Percentiles rank a stretch among this genome's conserved stretches.
These are phyloP conservation scores for Pampusana beccarii DNA, from an alignment of 2,113 vertebrate species.

Conservation along the genomic window DNA sequence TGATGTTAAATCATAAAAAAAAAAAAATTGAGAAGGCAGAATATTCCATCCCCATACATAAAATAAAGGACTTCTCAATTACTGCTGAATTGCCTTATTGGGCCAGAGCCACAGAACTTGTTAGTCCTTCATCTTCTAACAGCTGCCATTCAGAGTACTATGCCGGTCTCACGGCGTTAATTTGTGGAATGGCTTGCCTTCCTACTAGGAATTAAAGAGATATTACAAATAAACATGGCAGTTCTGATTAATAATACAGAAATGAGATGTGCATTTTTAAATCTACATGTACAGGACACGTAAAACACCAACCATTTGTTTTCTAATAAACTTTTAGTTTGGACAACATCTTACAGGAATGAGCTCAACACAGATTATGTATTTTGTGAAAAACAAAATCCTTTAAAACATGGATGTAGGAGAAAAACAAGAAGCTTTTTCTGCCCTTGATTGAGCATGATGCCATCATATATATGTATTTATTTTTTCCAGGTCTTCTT, in stretches of 20 bases:
- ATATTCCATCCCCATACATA: neutral
- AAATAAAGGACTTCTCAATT: neutral
- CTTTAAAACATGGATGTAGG: neutral
- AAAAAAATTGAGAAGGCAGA: neutral
- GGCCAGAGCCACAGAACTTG: neutral
- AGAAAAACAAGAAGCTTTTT: neutral
- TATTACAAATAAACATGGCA: neutral
- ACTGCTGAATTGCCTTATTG: neutral
- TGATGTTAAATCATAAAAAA: neutral
- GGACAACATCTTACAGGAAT: neutral
- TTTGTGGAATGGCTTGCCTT: neutral
- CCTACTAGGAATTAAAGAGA: neutral
- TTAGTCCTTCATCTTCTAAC: neutral
- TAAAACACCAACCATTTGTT: neutral
- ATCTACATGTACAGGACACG: neutral
- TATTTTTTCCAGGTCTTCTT: neutral
- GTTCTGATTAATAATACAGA: neutral
- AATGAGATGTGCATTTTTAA: neutral
- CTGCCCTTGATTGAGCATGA: neutral
- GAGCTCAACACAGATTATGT: neutral
- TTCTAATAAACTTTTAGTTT: neutral
- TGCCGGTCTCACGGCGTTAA: neutral
- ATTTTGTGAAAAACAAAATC: neutral
- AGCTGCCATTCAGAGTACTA: neutral
- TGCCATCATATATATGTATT: fast-evolving